phyloP scores from a whole-genome alignment of 92 coral and sea anemone species.

The Actinernus sp. region DNA sequence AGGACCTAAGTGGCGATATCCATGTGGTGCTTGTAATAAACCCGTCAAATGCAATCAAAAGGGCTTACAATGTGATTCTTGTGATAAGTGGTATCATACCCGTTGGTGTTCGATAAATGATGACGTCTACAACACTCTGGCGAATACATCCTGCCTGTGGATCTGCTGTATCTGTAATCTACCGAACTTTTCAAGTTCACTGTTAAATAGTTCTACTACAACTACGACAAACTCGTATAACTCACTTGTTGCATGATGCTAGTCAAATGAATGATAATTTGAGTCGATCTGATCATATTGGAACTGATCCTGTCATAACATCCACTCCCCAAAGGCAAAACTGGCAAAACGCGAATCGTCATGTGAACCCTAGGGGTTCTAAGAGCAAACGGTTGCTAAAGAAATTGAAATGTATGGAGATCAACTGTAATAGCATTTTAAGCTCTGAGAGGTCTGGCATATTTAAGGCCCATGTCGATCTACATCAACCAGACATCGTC shows the following conservation, averaged over 20 bases:
- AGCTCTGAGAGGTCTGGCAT: slow-evolving; percentile 44
- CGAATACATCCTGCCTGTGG: slow-evolving; percentile 46
- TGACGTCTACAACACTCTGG: slow-evolving; percentile 19
- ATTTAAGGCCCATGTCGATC: slow-evolving; percentile 23
- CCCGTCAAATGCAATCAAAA: slow-evolving; percentile 51
- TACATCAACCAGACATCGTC: slow-evolving; percentile 35
- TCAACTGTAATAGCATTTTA: slow-evolving; percentile 50
- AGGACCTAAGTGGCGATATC: slow-evolving; percentile 56
- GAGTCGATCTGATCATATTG: no score
- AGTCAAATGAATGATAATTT: no score
- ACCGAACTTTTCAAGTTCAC: slow-evolving; percentile 41
- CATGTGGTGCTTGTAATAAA: slow-evolving; percentile 54
- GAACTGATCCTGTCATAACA: no score
- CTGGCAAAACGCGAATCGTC: no score
- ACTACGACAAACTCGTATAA: no score
- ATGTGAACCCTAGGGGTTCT: no score
- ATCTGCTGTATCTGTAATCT: slow-evolving; percentile 36
- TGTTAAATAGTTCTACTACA: no score
- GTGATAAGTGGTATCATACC: slow-evolving; percentile 42
- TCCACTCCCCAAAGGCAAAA: no score
- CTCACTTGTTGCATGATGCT: no score
- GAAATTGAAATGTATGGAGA: slow-evolving; percentile 2
- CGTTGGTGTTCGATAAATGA: slow-evolving; percentile 23
- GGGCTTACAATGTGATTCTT: slow-evolving; percentile 36
- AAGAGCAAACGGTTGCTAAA: no score